Conservation (phyloP, 2,888 invertebrate species). For the Carpatolechia fugitivella region DNA sequence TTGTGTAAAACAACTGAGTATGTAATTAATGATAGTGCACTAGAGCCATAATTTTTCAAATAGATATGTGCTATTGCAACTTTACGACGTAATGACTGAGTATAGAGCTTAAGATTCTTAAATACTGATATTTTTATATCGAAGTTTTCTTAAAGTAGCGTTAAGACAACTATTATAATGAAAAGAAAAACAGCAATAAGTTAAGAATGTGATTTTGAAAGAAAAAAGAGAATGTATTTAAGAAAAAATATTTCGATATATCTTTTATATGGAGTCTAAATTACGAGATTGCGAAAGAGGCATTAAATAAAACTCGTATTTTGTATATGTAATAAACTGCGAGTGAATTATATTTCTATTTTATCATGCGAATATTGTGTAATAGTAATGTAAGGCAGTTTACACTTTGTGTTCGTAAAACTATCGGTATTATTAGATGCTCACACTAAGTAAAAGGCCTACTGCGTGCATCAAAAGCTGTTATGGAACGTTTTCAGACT, state of each 20-base stretch:
- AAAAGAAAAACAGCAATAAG: slow-evolving; percentile 55
- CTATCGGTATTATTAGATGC: slow-evolving; percentile 24
- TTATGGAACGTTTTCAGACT: no score
- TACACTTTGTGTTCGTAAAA: slow-evolving; percentile 39
- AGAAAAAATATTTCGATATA: slow-evolving; percentile 29
- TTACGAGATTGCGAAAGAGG: slow-evolving; percentile 25
- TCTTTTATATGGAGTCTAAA: slow-evolving; percentile 33
- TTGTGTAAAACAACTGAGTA: no score
- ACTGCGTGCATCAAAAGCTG: no score
- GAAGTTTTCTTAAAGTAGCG: slow-evolving; percentile 16
- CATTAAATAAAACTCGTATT: slow-evolving; percentile 19
- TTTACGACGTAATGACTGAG: slow-evolving; percentile 34
- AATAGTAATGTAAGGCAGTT: slow-evolving; percentile 41
- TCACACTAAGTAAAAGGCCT: slow-evolving; percentile 13
- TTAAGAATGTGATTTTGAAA: slow-evolving; percentile 50
- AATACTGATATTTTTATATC: slow-evolving; percentile 49
- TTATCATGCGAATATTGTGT: slow-evolving; percentile 20
- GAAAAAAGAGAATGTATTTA: slow-evolving; percentile 28
- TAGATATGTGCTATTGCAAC: not conserved
- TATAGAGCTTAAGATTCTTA: slow-evolving; percentile 46
- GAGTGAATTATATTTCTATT: slow-evolving; percentile 29
- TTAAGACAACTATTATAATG: slow-evolving; percentile 23
- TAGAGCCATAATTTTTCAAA: not conserved
- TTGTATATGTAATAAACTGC: slow-evolving; percentile 17
- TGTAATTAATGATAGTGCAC: not conserved